These are phyloP conservation scores for Enteromius radiatus DNA, from an alignment of 2,797 vertebrate genomes.

Conservation along the genomic window DNA sequence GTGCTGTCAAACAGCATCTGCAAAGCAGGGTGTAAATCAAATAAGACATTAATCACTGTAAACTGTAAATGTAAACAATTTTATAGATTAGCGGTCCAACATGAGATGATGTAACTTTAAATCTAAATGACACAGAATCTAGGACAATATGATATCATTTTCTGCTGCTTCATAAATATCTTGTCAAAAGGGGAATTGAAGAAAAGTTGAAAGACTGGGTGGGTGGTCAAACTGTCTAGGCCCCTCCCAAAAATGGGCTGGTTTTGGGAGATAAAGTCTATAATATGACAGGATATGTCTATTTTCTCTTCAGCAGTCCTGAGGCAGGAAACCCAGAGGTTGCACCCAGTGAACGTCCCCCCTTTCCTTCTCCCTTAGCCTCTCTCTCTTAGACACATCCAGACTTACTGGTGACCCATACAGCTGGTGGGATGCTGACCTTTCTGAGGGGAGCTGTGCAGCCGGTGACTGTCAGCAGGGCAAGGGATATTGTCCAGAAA, in stretches of 20 bases:
- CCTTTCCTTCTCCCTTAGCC: not conserved
- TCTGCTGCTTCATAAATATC: conserved; percentile 1
- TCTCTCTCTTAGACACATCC: conserved; percentile 19
- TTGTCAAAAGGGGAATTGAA: conserved; percentile 13
- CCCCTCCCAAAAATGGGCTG: conserved; percentile 59
- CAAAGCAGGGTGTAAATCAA: conserved; percentile 5
- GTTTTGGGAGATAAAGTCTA: conserved; percentile 42
- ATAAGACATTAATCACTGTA: not conserved
- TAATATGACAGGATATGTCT: conserved; percentile 51
- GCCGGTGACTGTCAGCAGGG: conserved; percentile 46
- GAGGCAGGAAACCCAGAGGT: conserved; percentile 48
- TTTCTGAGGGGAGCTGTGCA: conserved; percentile 58
- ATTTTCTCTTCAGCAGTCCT: conserved; percentile 46
- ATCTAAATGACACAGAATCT: conserved; percentile 21
- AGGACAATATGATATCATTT: not conserved
- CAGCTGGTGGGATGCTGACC: conserved; percentile 53
- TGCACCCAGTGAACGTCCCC: conserved; percentile 43
- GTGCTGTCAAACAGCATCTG: conserved; percentile 8
- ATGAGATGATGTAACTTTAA: not conserved
- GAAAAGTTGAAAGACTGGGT: not conserved
- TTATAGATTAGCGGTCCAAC: not conserved
- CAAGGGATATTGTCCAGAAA: conserved; percentile 57
- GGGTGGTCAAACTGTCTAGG: not conserved
- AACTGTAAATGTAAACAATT: not conserved
- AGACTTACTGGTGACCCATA: conserved; percentile 21